Base-by-base conservation (phyloP, 2,888 invertebrate genomes). In the Drosophila maculinotata region DNA sequence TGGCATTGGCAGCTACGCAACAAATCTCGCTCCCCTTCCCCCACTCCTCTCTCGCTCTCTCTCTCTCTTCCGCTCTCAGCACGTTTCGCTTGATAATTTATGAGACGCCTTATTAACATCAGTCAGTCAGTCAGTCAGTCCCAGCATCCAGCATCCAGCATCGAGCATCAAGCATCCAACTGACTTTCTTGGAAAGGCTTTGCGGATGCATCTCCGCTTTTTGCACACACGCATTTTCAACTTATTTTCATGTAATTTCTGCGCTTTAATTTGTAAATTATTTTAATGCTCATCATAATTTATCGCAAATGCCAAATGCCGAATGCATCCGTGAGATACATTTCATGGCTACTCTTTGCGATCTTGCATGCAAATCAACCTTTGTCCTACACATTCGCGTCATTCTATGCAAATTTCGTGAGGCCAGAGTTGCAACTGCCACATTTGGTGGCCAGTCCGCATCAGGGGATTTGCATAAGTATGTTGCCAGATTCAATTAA, bases 51-150 rank as follows among this genome's bases (percentile, higher is more conserved):
- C n/a, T n/a, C n/a, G n/a, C n/a, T n/a, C n/a, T n/a, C 56, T 59
- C 31, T 14, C 31, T 10, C 35, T 42, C 42, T 26, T 31, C 36
- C 35, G 26, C 53, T 51, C 70, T 70, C 79, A 47, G 79, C 79
- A 81, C 78, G 79, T 76, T 83, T 80, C 56, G 79, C 74, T 81
- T 83, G 89, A 87, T 87, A 87, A 87, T 87, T 87, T 87, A 87
- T 87, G 87, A 87, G 87, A 85, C 87, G 87, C 87, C 87, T 87
- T 87, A 87, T 87, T 87, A 87, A 88, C 87, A 87, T 88, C 87
- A 88, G 79, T 86, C 83, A 79, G 69, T 20, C 20, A 20, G 20
- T 20, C 20, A 20, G 20, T 20, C 20, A 20, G 20, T 20, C 20
- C 4, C 2, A 20, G 20, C 20, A 20, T 2, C 20, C 2, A 4